Conservation (phyloP, 2,797 vertebrate genomes). For the Poliocrania exsul region DNA sequence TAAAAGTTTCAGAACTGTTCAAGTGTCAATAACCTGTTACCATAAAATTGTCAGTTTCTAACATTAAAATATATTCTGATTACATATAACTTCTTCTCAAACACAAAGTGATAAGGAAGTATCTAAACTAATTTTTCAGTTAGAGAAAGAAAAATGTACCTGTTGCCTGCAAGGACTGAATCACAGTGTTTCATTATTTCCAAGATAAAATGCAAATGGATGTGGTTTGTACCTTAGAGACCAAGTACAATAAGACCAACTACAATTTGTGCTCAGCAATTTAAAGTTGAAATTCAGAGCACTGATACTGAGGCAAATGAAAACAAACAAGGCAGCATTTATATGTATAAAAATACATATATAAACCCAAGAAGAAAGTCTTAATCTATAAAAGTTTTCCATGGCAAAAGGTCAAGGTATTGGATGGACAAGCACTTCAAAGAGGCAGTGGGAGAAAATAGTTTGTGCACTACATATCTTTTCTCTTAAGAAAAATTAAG, state of each 20-base stretch:
- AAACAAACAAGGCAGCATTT: background rate
- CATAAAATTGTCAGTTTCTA: background rate
- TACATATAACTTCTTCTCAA: background rate
- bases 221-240: background rate
- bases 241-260: background rate
- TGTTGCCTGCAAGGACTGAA: background rate
- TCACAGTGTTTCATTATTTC: background rate
- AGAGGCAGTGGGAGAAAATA: background rate
- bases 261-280: background rate
- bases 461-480: background rate
- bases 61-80: background rate
- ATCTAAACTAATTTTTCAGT: background rate
- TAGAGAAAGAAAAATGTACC: background rate
- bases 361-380: background rate
- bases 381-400: background rate
- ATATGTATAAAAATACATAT: background rate
- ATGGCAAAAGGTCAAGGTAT: background rate
- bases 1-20: background rate
- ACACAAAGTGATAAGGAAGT: background rate
- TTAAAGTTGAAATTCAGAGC: background rate
- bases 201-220: background rate
- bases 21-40: background rate
- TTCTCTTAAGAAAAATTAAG: background rate
- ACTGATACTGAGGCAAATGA: background rate
- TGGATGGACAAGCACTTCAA: background rate